Evolutionary conservation across 1,140 invertebrate species (phyloP).

Genomic region (Cryptotermes secundus): DNA sequence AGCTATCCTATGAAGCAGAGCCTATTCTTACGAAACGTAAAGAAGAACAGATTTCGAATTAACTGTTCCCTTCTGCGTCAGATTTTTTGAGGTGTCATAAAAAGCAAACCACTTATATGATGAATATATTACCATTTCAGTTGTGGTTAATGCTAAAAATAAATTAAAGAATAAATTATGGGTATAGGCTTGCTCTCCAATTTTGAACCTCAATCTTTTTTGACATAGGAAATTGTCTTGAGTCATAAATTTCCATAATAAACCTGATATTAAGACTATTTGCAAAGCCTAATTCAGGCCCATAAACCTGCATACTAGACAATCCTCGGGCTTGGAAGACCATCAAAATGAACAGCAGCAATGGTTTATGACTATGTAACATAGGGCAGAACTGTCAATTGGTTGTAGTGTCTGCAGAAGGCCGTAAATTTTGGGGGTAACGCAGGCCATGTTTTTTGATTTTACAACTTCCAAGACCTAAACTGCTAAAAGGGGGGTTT

Average conservation of each 20-base stretch:
- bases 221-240: neutral
- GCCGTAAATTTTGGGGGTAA: neutral
- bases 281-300: neutral
- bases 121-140: too few species aligned
- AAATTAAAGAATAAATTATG: neutral
- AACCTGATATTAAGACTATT: neutral
- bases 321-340: neutral
- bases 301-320: neutral
- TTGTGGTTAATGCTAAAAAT: neutral
- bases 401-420: neutral
- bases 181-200: neutral
- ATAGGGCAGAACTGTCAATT: neutral
- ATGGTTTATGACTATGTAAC: neutral
- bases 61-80: too few species aligned
- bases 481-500: neutral
- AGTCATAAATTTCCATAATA: neutral
- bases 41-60: too few species aligned
- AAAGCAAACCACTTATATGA: too few species aligned
- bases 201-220: neutral
- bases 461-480: neutral
- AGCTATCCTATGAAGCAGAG: too few species aligned
- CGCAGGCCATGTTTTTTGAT: neutral
- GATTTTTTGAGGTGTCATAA: too few species aligned
- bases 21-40: too few species aligned
- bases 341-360: neutral